A percentile compares a stretch with the other conserved stretches of the same genome.
Evolutionary conservation across 2,888 invertebrate genomes (phyloP).

Genomic region (Drosophila monieri): DNA sequence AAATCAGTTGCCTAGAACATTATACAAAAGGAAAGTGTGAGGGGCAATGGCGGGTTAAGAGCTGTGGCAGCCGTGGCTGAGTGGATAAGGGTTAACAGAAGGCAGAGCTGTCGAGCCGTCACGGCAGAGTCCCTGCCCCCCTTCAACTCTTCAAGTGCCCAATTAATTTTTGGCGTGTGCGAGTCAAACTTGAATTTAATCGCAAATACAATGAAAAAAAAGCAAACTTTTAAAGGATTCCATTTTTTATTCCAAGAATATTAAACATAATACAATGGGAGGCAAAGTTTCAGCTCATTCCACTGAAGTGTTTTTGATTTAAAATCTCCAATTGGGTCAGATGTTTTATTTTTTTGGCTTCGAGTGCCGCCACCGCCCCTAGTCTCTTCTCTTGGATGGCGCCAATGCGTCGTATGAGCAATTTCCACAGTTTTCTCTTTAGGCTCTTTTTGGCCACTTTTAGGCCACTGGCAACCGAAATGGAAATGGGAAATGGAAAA

Average conservation of each 20-base stretch:
- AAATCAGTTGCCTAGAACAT: constrained; percentile 76
- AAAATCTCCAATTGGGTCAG: constrained; percentile 43
- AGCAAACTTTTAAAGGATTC: not conserved
- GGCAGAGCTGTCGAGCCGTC: constrained; percentile 41
- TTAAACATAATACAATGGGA: constrained; percentile 1
- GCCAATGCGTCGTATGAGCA: constrained; percentile 67
- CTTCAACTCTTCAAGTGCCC: constrained; percentile 50
- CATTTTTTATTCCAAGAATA: not conserved
- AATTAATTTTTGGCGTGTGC: constrained; percentile 54
- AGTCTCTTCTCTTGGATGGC: constrained; percentile 36
- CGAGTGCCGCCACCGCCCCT: not conserved
- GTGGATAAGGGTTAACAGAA: constrained; percentile 44
- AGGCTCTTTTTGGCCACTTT: constrained; percentile 14
- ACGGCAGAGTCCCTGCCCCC: constrained; percentile 12
- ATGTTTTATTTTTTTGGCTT: constrained; percentile 17
- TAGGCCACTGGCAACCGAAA: constrained; percentile 11
- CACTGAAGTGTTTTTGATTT: constrained; percentile 29
- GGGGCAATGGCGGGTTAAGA: not conserved
- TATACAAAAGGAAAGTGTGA: constrained; percentile 38
- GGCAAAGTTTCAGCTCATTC: not conserved
- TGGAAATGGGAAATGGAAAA: constrained; percentile 19
- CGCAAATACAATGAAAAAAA: constrained; percentile 29
- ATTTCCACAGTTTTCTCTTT: constrained; percentile 39
- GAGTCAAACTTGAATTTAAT: constrained; percentile 52
- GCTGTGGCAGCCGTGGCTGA: not conserved